A percentile compares a stretch with the other conserved stretches of the same genome.
phyloP scores from a whole-genome alignment of 2,888 invertebrate species.

The Neoascia interrupta region DNA sequence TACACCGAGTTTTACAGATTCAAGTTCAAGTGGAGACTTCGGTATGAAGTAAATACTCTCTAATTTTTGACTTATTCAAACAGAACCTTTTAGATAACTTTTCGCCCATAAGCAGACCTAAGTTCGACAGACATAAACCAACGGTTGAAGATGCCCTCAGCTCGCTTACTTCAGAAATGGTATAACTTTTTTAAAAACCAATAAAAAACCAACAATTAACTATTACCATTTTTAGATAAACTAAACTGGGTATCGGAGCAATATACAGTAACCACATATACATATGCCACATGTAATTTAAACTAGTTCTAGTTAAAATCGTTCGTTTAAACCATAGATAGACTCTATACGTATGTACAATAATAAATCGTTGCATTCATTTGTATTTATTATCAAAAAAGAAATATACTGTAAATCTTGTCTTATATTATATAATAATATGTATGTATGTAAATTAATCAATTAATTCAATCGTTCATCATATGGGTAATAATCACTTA shows the following conservation, averaged over 20 bases:
- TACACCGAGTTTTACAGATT: conserved; percentile 98
- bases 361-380: conserved; percentile 66
- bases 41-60: conserved; percentile 77
- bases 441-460: conserved; percentile 65
- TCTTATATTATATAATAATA: conserved; percentile 42
- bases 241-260: conserved; percentile 41
- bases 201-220: neutral
- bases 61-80: conserved; percentile 47
- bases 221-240: conserved; percentile 26
- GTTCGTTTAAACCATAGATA: conserved; percentile 65
- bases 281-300: conserved; percentile 60
- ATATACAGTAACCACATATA: conserved; percentile 50
- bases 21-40: conserved; percentile 94
- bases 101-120: conserved; percentile 81
- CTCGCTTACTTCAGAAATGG: conserved; percentile 92
- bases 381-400: conserved; percentile 66
- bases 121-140: conserved; percentile 80
- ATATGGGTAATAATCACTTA: no score
- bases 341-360: conserved; percentile 63
- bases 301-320: conserved; percentile 58
- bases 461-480: conserved; percentile 66
- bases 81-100: conserved; percentile 76
- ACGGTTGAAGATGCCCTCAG: conserved; percentile 87
- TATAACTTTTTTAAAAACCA: conserved; percentile 80
- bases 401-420: conserved; percentile 65